Evolutionary conservation across 2,888 invertebrate species (phyloP), one percentile per base, ranked within the genome.

Genomic region (Coenonympha arcania): DNA sequence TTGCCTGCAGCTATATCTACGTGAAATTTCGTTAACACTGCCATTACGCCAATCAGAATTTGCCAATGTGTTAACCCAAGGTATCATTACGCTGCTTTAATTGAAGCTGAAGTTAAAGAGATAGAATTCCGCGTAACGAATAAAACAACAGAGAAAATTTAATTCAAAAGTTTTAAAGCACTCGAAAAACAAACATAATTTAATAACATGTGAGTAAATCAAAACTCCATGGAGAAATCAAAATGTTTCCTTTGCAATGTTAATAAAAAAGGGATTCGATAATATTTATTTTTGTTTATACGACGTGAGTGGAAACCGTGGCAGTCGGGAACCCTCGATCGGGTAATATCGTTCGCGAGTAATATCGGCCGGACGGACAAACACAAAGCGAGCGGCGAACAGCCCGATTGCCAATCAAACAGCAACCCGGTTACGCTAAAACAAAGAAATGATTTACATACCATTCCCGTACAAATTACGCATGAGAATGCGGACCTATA

Each of bases 391-490:
- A 9, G 11, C 6, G 37, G 20, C 3, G 13, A 20, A 20, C 6
- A 13, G n/a, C 28, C 19, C 41, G 18, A 16, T 28, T 26, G 26
- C 41, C 41, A 41, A 41, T 41, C 41, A 41, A 28, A 28, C 18
- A 41, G 28, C 28, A 19, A 28, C 41, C 30, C 41, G 19, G 18
- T 28, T 19, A 19, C 18, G 8, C 26, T 40, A 8, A 28, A 15
- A 42, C 42, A 42, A 42, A 31, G 42, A 31, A 43, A 43, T 43
- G 6, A 43, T 43, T 43, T 43, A 13, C 31, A 22, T 20, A 9
- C 22, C 9, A 19, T 8, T n/a, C n/a, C n/a, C n/a, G n/a, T 20
- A 42, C 42, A 20, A 42, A 41, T 28, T n/a, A 19, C 18, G n/a
- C 18, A 6, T 19, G 6, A 11, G 26, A 30, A 40, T 9, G n/a